Base-by-base conservation (phyloP, 2,797 vertebrate genomes). In the Silurus lanzhouensis region DNA sequence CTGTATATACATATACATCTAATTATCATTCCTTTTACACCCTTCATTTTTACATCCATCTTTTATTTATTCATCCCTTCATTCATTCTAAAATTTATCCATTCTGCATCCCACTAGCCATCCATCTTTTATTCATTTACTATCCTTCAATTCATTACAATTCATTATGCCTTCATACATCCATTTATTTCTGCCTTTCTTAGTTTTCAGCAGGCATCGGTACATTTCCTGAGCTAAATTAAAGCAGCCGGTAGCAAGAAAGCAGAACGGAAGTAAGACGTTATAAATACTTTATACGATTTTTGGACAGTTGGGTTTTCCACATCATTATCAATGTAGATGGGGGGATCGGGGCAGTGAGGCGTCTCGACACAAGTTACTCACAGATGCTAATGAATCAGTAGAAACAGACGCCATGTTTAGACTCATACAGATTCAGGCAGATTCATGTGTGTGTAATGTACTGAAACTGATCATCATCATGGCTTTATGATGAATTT, bases 341-440 rank as follows among this genome's bases (percentile, higher is more conserved):
- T 20, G 79, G n/a, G 55, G 38, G 63, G 63, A 81, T 81, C 79
- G 20, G 79, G 79, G 46, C 79, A 81, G 63, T 52, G 63, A 44
- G 79, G 63, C 13, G 46, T 81, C 79, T 66, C 63, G 1, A 31
- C 25, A 3, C 79, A 66, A 81, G 61, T 67, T 81, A 81, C 46
- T 81, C 79, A 81, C 79, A 67, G 44, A 81, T 81, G 63, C 79
- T 81, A 81, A 81, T 81, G 79, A 61, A 80, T 80, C 60, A 64
- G 20, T 64, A 48, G 60, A 64, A 81, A 52, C 63, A 66, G 44
- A 52, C n/a, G 20, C 15, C 27, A 27, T 66, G 63, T 55, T 55
- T 55, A 81, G 79, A 81, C 22, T 10, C 46, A 19, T 63, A 38
- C 57, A 63, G 76, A 27, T 27, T 17, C 14, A 10, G 48, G 25